Evolutionary conservation across 2,888 invertebrate genomes (phyloP), one percentile per base, ranked within the genome.

Genomic region (Pegoplata infirma): DNA sequence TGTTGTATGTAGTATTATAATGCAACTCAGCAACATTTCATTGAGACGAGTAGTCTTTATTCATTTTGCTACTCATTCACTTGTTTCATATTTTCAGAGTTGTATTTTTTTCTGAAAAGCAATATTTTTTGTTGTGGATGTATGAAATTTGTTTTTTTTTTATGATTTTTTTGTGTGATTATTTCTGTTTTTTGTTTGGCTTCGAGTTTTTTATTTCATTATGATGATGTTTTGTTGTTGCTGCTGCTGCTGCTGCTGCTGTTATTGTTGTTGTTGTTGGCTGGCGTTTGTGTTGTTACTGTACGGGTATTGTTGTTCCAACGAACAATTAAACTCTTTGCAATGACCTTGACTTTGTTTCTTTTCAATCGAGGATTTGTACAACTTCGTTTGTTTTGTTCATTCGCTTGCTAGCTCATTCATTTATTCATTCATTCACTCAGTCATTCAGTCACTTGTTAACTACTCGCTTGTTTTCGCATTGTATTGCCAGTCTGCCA

Each of bases 301-400:
- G 64, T 53, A 77, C 63, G 66, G 46, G 75, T 71, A 76, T 81
- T 81, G 80, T 76, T 80, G 79, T 74, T 73, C 68, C 74, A 71
- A 75, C 76, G 87, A 89, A 89, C 89, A 88, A 88, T 89, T 89
- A 88, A 88, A 88, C 88, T 88, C 88, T 88, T 88, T 87, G 86
- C 86, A 86, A 84, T 88, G 88, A 88, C 88, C 88, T 88, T 88
- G 88, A 88, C 88, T 88, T 88, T 88, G 89, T 87, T 88, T 86
- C 86, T 84, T 84, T 84, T 84, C 80, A 81, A 81, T 74, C 78
- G 79, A 81, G 74, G 81, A 76, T 78, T 81, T 81, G 78, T 81
- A 73, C 75, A 78, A 76, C 78, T 78, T 72, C 72, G 74, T 73
- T 79, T 79, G 79, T 79, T 78, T 78, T 78, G 78, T 78, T 79